A percentile compares a stretch with the other conserved stretches of the same genome.
Conservation (phyloP, 2,888 invertebrate species). For the Drosophila pseudotakahashii region DNA sequence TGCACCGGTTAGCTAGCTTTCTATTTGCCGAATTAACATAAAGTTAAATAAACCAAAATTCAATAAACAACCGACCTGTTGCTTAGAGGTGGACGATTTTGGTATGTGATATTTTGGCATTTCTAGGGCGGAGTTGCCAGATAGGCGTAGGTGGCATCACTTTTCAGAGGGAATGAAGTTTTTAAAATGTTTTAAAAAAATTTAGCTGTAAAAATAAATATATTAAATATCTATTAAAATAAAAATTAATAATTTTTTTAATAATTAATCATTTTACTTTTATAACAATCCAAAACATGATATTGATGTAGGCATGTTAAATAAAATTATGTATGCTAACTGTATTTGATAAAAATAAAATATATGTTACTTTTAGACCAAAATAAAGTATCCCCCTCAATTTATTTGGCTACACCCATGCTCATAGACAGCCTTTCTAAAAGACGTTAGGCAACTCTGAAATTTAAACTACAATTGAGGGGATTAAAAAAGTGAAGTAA, state of each 20-base stretch:
- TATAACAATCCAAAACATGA: too few species aligned
- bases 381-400: background rate
- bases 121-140: background rate
- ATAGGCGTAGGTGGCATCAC: too few species aligned
- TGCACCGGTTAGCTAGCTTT: slow-evolving; percentile 34
- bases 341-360: too few species aligned
- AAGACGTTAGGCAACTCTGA: background rate
- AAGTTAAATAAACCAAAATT: slow-evolving; percentile 29
- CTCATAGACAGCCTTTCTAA: background rate
- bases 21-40: slow-evolving; percentile 28
- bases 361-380: too few species aligned
- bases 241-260: too few species aligned
- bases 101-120: slow-evolving; percentile 2
- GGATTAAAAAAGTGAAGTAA: slow-evolving; percentile 3
- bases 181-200: background rate
- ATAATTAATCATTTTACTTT: too few species aligned
- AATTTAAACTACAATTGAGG: background rate
- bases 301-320: too few species aligned
- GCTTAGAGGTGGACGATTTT: slow-evolving; percentile 15
- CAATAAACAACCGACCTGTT: slow-evolving; percentile 53
- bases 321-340: too few species aligned
- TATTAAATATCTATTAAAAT: too few species aligned
- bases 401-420: background rate
- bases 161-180: background rate
- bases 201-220: too few species aligned